phyloP scores from a whole-genome alignment of 2,888 invertebrate species.

The Campaea margaritaria region DNA sequence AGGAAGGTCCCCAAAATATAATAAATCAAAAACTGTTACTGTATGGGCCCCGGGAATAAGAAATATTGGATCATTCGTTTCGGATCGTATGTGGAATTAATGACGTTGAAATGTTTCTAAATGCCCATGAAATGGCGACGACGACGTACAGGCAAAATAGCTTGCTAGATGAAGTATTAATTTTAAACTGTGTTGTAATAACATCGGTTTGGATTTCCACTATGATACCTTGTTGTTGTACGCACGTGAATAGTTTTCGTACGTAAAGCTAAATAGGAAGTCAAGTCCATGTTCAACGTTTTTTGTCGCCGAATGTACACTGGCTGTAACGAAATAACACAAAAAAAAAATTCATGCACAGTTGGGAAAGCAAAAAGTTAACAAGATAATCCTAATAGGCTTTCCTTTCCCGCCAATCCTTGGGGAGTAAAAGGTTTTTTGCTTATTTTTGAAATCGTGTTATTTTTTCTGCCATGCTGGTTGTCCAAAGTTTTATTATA shows the following conservation, averaged over 20 bases:
- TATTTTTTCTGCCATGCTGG: conserved; percentile 19
- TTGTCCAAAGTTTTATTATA: neutral
- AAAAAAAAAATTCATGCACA: conserved; percentile 29
- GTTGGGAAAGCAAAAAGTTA: conserved; percentile 33
- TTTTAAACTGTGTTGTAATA: no score
- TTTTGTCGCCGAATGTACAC: neutral
- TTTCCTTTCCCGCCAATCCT: conserved; percentile 30
- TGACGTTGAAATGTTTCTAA: conserved; percentile 1
- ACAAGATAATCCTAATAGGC: conserved; percentile 37
- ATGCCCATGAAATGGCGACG: neutral
- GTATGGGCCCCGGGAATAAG: conserved; percentile 30
- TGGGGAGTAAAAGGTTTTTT: conserved; percentile 27
- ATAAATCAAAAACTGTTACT: conserved; percentile 53
- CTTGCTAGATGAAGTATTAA: no score
- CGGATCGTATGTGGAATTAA: conserved; percentile 41
- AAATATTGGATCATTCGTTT: conserved; percentile 41
- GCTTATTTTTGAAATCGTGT: conserved; percentile 31
- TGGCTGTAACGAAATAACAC: conserved; percentile 10
- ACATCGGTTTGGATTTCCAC: no score
- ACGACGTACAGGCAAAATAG: neutral
- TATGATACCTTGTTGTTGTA: no score
- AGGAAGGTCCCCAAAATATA: conserved; percentile 48
- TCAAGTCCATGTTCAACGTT: no score
- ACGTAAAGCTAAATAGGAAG: neutral
- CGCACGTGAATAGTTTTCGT: no score